phyloP scores from a whole-genome alignment of 2,888 invertebrate species.

The Rhimphoctona megacephalus region DNA sequence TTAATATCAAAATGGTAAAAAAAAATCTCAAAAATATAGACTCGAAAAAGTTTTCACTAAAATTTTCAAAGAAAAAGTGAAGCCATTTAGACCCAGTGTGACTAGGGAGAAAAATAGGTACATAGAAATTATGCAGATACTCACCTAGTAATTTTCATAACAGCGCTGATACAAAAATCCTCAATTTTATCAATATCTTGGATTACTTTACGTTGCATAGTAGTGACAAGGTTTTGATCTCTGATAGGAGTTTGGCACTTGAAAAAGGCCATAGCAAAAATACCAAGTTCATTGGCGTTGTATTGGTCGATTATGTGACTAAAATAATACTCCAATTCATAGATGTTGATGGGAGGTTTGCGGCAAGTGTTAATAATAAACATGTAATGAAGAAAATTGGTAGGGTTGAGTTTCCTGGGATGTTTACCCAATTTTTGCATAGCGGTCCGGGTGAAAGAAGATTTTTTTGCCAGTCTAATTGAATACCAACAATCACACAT shows the following conservation, averaged over 20 bases:
- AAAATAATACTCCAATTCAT: constrained; percentile 88
- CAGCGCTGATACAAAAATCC: constrained; percentile 88
- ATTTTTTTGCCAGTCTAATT: constrained; percentile 86
- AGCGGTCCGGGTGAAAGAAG: constrained; percentile 87
- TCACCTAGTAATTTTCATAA: constrained; percentile 87
- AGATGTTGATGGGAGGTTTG: constrained; percentile 87
- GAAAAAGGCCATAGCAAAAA: constrained; percentile 92
- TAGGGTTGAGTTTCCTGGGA: constrained; percentile 87
- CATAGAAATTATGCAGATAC: background rate
- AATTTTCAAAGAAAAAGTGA: too few species aligned
- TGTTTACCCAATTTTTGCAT: constrained; percentile 87
- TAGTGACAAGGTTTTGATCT: constrained; percentile 85
- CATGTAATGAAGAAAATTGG: constrained; percentile 89
- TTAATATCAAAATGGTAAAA: background rate
- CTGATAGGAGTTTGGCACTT: constrained; percentile 90
- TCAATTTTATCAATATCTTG: constrained; percentile 86
- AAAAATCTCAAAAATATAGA: background rate
- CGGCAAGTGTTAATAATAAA: constrained; percentile 89
- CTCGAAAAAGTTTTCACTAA: too few species aligned
- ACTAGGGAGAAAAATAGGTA: background rate
- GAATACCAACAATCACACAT: constrained; percentile 89
- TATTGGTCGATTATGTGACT: constrained; percentile 86
- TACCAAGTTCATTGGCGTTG: constrained; percentile 89
- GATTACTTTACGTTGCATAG: constrained; percentile 86
- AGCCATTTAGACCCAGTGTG: background rate